Conservation (phyloP, 2,113 vertebrate species). For the Solenodon paradoxus region DNA sequence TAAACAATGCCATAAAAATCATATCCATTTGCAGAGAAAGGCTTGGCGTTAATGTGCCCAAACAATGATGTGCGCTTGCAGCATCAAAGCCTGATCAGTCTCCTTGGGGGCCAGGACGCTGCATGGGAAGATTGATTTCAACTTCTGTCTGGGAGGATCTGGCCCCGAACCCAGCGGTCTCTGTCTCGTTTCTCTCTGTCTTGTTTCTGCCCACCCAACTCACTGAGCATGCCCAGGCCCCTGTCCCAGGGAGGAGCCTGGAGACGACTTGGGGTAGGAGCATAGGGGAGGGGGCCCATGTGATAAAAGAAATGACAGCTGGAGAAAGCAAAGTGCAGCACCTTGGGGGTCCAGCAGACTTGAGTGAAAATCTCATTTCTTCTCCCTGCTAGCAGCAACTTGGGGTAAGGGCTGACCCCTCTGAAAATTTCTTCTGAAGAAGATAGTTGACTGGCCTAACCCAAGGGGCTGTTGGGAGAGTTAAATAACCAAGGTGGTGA, state of each 20-base stretch:
- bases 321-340: neutral
- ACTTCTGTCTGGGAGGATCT: slow-evolving; percentile 48
- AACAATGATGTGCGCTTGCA: slow-evolving; percentile 79
- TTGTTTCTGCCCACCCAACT: neutral
- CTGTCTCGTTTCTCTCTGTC: slow-evolving; percentile 26
- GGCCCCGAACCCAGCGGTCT: slow-evolving; percentile 57
- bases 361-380: neutral
- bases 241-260: neutral
- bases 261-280: neutral
- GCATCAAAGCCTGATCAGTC: slow-evolving; percentile 80
- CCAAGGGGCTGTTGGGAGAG: neutral
- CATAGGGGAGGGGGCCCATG: accelerated
- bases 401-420: neutral
- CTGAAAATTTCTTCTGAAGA: neutral
- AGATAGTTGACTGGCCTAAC: neutral
- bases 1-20: slow-evolving; percentile 84
- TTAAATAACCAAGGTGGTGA: neutral
- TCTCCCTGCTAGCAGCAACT: neutral
- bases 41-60: slow-evolving; percentile 77
- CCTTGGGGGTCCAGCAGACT: neutral
- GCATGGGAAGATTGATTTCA: slow-evolving; percentile 72
- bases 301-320: neutral
- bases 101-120: slow-evolving; percentile 73
- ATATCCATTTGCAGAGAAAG: slow-evolving; percentile 82
- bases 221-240: accelerated